phyloP scores from a whole-genome alignment of 2,797 vertebrate species.

The Fundulus diaphanus region DNA sequence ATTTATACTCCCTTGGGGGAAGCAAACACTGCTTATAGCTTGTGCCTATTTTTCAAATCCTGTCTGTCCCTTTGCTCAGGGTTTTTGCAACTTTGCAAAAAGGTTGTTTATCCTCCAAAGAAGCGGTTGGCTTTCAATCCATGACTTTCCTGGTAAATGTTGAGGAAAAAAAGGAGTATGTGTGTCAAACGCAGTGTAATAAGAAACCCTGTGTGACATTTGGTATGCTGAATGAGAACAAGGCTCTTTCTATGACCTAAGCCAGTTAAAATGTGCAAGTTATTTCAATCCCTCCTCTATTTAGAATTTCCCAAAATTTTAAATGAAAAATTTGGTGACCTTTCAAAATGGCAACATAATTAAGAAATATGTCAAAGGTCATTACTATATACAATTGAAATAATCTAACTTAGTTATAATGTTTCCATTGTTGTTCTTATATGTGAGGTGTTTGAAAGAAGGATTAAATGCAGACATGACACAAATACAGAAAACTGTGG shows the following conservation, averaged over 20 bases:
- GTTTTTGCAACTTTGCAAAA: background rate
- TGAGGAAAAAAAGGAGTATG: background rate
- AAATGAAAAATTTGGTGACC: background rate
- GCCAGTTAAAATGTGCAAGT: background rate
- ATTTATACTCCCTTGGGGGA: slow-evolving; percentile 23
- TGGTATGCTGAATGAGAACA: background rate
- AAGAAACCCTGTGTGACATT: background rate
- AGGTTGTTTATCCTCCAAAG: background rate
- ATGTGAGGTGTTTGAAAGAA: background rate
- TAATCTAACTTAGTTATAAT: background rate
- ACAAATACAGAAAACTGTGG: background rate
- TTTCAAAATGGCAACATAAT: background rate
- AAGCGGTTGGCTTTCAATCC: background rate
- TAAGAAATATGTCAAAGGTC: background rate
- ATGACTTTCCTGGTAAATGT: background rate
- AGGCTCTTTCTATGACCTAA: background rate
- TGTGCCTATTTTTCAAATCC: background rate
- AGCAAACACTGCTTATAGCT: background rate
- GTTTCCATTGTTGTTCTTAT: background rate
- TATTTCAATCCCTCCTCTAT: background rate
- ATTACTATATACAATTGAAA: background rate
- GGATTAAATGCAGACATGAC: background rate
- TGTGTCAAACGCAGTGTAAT: background rate
- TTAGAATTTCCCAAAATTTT: background rate
- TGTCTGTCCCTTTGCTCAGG: background rate